Percentiles rank a stretch among this genome's conserved stretches.
phyloP scores from a whole-genome alignment of 2,113 vertebrate genomes.

The Dasyornis broadbenti region DNA sequence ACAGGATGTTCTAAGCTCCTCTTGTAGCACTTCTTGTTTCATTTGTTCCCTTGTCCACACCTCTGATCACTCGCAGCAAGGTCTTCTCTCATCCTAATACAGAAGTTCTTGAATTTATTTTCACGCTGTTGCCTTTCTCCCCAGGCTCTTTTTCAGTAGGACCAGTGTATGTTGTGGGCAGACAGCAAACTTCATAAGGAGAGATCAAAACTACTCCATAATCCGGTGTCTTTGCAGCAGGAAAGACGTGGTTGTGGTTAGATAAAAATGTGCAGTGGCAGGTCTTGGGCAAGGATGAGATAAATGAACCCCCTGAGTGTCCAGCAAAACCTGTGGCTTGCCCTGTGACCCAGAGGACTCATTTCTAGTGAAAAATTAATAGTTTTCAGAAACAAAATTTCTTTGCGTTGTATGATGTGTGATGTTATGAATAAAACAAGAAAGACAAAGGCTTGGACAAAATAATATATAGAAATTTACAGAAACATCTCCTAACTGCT shows the following conservation, averaged over 20 bases:
- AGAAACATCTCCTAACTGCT: neutral
- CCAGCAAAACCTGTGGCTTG: neutral
- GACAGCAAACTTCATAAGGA: neutral
- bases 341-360: neutral
- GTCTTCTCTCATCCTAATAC: neutral
- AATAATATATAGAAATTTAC: neutral
- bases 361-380: neutral
- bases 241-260: neutral
- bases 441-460: neutral
- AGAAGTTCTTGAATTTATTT: constrained; percentile 21
- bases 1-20: neutral
- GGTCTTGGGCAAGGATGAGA: neutral
- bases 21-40: constrained; percentile 1
- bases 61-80: neutral
- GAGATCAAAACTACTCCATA: neutral
- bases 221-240: neutral
- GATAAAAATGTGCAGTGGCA: neutral
- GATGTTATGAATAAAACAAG: neutral
- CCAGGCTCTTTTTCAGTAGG: neutral
- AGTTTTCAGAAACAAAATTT: neutral
- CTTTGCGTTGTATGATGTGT: neutral
- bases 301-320: neutral
- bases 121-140: neutral
- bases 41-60: neutral
- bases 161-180: neutral